Evolutionary conservation across 2,113 vertebrate genomes (phyloP), one percentile per base, ranked within the genome.

Genomic region (Herpailurus yagouaroundi): DNA sequence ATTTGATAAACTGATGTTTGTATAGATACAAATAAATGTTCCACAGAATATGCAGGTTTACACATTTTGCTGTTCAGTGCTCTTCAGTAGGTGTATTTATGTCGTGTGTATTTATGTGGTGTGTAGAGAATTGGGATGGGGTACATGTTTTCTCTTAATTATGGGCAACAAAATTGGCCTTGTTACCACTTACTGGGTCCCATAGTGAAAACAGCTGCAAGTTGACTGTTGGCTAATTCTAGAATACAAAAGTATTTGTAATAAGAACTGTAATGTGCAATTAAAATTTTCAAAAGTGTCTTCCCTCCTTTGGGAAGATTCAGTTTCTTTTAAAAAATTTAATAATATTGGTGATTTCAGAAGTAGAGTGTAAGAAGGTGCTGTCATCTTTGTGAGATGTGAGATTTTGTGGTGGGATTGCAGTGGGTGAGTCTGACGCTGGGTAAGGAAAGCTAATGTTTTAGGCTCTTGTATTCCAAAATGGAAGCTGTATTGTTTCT

Each of bases 1-100:
- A 63, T 98, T 98, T 98, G 97, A 92, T 97, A 97, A 98, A 98
- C 64, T 38, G 97, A 81, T 98, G 73, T 98, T 98, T 71, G 3
- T 96, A 74, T 98, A 97, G 97, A 92, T 97, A 90, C 73, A 93
- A 91, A 95, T 31, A 79, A 93, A 93, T 96, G 60, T 97, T 98
- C 63, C 76, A 91, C 87, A 95, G 83, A 97, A 98, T 81, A 96
- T 97, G 19, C 97, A 96, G 91, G 97, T 94, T 88, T 95, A n/a
- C 97, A 93, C n/a, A 13, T 77, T 96, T 98, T 87, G 18, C 92
- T 98, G 90, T 98, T 97, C 52, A 74, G 16, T 94, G 36, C 41
- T 97, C 80, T 97, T 82, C 25, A 60, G 25, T 82, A 25, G 14
- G 21, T 85, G 0, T 87, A 8, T 84, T 12, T 74, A 14, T 94